phyloP scores from a whole-genome alignment of 2,797 vertebrate species.

The Coregonus sp. region DNA sequence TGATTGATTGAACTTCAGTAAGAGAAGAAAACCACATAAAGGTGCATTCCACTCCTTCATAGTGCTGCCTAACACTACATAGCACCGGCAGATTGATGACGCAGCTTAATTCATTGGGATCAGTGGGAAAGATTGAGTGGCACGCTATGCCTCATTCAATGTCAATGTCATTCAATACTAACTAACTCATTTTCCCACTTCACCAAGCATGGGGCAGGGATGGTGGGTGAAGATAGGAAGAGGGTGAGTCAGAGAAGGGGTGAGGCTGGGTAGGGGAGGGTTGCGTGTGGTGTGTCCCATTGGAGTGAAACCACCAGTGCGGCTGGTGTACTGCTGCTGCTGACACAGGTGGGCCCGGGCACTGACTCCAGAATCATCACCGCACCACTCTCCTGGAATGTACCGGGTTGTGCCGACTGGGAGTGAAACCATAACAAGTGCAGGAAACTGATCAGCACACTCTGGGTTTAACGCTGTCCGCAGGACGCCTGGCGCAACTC shows the following conservation, averaged over 20 bases:
- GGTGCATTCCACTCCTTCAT: slow-evolving; percentile 30
- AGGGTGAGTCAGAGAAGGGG: slow-evolving; percentile 26
- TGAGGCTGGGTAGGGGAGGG: slow-evolving; percentile 14
- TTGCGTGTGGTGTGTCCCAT: slow-evolving; percentile 5
- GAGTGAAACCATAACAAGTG: slow-evolving; percentile 90
- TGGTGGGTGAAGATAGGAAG: slow-evolving; percentile 29
- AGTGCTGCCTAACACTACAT: not conserved
- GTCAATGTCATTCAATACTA: not conserved
- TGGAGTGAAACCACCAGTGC: slow-evolving; percentile 48
- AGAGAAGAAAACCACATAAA: slow-evolving; percentile 45
- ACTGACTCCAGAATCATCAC: slow-evolving; percentile 58
- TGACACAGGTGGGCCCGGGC: slow-evolving; percentile 84
- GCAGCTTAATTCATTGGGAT: not conserved
- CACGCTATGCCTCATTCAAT: not conserved
- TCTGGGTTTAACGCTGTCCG: slow-evolving; percentile 76
- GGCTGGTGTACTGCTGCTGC: slow-evolving; percentile 86
- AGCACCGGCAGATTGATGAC: not conserved
- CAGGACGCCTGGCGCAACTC: slow-evolving; percentile 58
- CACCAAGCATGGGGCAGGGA: not conserved
- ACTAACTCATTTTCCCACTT: not conserved
- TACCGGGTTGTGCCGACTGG: slow-evolving; percentile 73
- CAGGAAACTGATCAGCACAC: slow-evolving; percentile 91
- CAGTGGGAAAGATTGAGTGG: not conserved
- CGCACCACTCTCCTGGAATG: slow-evolving; percentile 60
- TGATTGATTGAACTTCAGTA: not conserved